A percentile compares a stretch with the other conserved stretches of the same genome.
These are phyloP conservation scores for Caranx melampygus DNA, from an alignment of 2,113 vertebrate species.

Conservation along the genomic window DNA sequence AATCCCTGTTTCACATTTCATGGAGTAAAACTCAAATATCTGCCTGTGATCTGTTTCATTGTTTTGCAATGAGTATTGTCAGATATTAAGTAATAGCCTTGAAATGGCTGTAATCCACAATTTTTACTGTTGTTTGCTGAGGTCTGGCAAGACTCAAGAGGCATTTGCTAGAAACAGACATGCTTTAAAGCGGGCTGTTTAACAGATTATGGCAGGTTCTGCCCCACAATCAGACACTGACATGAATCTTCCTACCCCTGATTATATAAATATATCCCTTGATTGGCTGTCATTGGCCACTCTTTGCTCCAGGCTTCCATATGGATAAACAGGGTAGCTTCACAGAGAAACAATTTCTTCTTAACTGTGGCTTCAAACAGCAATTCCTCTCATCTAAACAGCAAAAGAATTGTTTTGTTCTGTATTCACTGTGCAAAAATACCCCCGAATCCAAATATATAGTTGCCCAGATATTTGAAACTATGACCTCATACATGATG, in stretches of 20 bases:
- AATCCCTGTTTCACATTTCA: neutral
- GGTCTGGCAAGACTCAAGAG: conserved; percentile 9
- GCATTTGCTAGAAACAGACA: neutral
- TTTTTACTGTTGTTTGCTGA: neutral
- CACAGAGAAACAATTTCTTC: neutral
- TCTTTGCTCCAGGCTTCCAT: neutral
- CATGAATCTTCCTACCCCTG: neutral
- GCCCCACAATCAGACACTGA: neutral
- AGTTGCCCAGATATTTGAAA: no score
- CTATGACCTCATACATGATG: no score
- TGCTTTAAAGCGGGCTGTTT: neutral
- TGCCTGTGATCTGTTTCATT: no score
- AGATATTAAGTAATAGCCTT: neutral
- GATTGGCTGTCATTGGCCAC: neutral
- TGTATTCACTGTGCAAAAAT: no score
- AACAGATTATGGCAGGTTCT: neutral
- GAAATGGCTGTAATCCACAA: neutral
- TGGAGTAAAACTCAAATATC: neutral
- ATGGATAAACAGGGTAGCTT: neutral
- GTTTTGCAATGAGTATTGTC: no score
- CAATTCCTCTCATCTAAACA: neutral
- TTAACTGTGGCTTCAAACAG: neutral
- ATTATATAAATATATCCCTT: neutral
- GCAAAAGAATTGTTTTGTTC: neutral
- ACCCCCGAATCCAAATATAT: no score